phyloP scores from a whole-genome alignment of 2,113 vertebrate genomes.

The Chinchilla lanigera region DNA sequence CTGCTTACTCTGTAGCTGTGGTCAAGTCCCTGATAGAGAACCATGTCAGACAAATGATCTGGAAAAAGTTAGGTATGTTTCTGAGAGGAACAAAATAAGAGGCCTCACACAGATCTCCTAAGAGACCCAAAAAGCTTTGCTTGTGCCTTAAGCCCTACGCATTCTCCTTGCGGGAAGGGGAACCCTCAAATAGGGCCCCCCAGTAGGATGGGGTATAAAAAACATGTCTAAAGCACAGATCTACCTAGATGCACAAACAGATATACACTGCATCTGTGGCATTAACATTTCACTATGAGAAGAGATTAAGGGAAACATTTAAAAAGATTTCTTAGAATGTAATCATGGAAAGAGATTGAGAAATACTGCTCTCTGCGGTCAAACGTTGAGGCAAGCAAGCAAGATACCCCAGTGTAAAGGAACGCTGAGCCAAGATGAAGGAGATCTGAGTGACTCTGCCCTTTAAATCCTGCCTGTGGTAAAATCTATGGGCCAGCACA shows the following conservation, averaged over 20 bases:
- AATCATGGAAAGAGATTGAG: background rate
- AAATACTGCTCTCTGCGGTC: background rate
- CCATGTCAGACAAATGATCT: background rate
- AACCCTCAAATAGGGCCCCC: background rate
- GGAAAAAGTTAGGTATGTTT: constrained; percentile 12
- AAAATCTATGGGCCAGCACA: background rate
- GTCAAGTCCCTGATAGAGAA: background rate
- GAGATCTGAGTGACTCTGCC: background rate
- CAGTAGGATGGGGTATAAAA: background rate
- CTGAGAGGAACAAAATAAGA: background rate
- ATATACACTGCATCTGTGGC: background rate
- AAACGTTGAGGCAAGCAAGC: background rate
- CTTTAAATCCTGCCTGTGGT: background rate
- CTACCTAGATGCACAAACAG: background rate
- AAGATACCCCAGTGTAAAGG: background rate
- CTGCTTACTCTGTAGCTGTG: background rate
- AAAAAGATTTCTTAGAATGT: background rate
- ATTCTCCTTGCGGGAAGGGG: background rate
- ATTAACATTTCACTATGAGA: background rate
- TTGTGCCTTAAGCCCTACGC: background rate
- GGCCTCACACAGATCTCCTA: background rate
- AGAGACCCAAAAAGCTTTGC: background rate
- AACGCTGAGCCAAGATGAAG: background rate
- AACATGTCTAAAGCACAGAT: background rate
- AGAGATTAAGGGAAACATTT: background rate